Evolutionary conservation across 2,888 invertebrate species (phyloP).

Genomic region (Drosophila meridionalis): DNA sequence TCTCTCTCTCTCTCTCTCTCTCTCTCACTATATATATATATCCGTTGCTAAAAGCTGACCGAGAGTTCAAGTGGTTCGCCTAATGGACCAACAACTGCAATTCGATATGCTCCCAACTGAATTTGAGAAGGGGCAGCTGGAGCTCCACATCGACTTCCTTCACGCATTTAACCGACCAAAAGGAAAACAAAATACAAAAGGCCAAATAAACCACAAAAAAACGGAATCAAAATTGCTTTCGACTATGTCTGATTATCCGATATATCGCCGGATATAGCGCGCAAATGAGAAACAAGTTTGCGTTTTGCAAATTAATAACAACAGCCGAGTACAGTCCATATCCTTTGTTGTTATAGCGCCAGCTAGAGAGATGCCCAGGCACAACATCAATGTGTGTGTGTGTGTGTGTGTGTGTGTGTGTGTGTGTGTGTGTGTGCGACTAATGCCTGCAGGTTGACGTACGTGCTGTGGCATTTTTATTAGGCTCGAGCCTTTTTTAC

Average conservation of each 20-base stretch:
- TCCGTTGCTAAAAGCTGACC: constrained; percentile 69
- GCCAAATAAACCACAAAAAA: constrained; percentile 26
- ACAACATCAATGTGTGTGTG: constrained; percentile 10
- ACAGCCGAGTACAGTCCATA: constrained; percentile 38
- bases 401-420: constrained; percentile 11
- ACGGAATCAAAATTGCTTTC: constrained; percentile 72
- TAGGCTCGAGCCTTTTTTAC: constrained; percentile 76
- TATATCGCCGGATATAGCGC: constrained; percentile 63
- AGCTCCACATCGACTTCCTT: constrained; percentile 19
- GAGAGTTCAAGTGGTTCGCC: constrained; percentile 66
- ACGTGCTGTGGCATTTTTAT: constrained; percentile 82
- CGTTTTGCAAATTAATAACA: constrained; percentile 76
- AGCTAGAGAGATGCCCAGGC: constrained; percentile 17
- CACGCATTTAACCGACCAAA: constrained; percentile 39
- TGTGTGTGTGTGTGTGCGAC: constrained; percentile 33
- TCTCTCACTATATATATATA: constrained; percentile 15
- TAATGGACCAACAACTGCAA: constrained; percentile 77
- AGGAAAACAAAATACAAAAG: constrained; percentile 35
- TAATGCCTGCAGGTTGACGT: constrained; percentile 76
- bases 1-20: neutral
- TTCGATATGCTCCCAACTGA: constrained; percentile 60
- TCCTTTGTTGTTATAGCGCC: constrained; percentile 11
- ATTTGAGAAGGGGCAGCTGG: neutral
- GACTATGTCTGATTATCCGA: constrained; percentile 52
- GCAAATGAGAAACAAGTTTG: constrained; percentile 64